Evolutionary conservation across 2,797 vertebrate species (phyloP).

Genomic region (Macropodus opercularis): DNA sequence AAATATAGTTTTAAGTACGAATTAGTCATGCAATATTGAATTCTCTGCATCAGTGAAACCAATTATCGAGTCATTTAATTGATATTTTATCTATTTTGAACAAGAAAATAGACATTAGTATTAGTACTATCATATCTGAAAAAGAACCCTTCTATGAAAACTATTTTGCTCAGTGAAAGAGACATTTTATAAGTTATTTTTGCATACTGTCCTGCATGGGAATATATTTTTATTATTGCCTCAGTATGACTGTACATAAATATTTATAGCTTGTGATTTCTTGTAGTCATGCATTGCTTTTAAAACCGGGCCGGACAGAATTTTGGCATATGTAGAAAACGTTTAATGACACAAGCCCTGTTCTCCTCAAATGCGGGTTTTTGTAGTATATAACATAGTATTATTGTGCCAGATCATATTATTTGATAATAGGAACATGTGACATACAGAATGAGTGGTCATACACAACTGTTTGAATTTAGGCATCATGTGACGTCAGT

Average conservation of each 20-base stretch:
- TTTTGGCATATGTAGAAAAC: slow-evolving; percentile 40
- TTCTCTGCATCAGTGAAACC: slow-evolving; percentile 49
- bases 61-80: slow-evolving; percentile 59
- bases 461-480: slow-evolving; percentile 31
- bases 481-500: slow-evolving; percentile 31
- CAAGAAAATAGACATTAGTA: slow-evolving; percentile 51
- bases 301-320: slow-evolving; percentile 50
- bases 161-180: slow-evolving; percentile 80
- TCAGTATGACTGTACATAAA: slow-evolving; percentile 74
- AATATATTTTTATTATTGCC: slow-evolving; percentile 79
- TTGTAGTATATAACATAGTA: slow-evolving; percentile 34
- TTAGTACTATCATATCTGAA: slow-evolving; percentile 63
- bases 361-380: slow-evolving; percentile 23
- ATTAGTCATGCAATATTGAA: slow-evolving; percentile 59
- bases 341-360: slow-evolving; percentile 44
- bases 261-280: slow-evolving; percentile 74
- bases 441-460: slow-evolving; percentile 10
- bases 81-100: slow-evolving; percentile 68
- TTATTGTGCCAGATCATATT: slow-evolving; percentile 30
- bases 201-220: slow-evolving; percentile 77
- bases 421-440: slow-evolving; percentile 28
- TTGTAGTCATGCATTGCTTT: slow-evolving; percentile 59
- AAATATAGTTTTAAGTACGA: slow-evolving; percentile 66
- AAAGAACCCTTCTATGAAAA: slow-evolving; percentile 73
- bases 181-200: slow-evolving; percentile 81